Evolutionary conservation across 2,113 vertebrate species (phyloP), one percentile per base, ranked within the genome.

Genomic region (Phycodurus eques): DNA sequence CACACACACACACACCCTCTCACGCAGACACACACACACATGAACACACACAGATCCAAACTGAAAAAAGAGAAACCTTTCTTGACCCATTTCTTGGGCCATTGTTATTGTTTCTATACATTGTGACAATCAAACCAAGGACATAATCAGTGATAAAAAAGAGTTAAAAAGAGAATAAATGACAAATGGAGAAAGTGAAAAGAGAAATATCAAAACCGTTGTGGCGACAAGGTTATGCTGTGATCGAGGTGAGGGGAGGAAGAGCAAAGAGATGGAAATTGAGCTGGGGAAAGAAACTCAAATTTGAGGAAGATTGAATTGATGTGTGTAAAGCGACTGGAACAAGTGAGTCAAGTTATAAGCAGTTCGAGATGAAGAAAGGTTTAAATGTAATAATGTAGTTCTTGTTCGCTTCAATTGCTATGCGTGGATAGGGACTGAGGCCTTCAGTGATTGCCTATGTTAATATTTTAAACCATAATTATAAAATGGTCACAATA

Each of bases 81-180:
- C 73, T 80, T 81, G 72, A 15, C 20, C 2, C 22, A 31, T 72
- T 73, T 83, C 73, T 80, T 82, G 72, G 31, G 8, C 7, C 12
- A 31, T 75, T 87, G 75, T 83, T 85, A 70, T 80, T 80, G 70
- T 83, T 82, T 76, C 76, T 35, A 44, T 17, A 46, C 2, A 0
- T 49, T 73, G 33, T 35, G 71, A 63, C 49, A 70, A 81, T 78
- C 73, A 83, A 86, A 88, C 73, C 81, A 82, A 88, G 75, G 80
- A 79, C 77, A 84, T 76, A 75, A 75, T 56, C 74, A 80, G 69
- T 78, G 70, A 80, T 77, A 76, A 73, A 78, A 19, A 67, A 67
- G 5, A 61, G 14, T 56, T 31, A 43, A 51, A 47, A 39, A 42
- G 20, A 71, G 53, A 72, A 78, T 43, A 72, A 67, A 56, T 0